Evolutionary conservation across 2,888 invertebrate genomes (phyloP).

Genomic region (Agonopterix heracliana): DNA sequence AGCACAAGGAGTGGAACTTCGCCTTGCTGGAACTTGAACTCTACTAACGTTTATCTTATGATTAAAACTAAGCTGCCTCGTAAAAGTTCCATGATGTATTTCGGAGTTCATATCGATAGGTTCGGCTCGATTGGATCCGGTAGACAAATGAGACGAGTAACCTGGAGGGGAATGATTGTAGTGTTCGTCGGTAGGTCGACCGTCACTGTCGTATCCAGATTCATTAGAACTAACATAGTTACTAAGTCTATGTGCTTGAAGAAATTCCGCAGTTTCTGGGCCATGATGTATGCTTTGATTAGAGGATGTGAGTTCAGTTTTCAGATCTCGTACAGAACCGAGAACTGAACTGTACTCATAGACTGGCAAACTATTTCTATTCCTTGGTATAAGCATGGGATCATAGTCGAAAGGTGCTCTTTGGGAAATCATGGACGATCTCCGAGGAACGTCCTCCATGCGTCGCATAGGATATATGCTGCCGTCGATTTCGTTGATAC

Average conservation of each 20-base stretch:
- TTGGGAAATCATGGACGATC: slow-evolving; percentile 68
- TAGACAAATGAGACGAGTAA: slow-evolving; percentile 64
- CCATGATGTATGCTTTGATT: slow-evolving; percentile 74
- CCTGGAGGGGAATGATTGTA: slow-evolving; percentile 73
- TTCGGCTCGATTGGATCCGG: slow-evolving; percentile 35
- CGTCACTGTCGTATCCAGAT: slow-evolving; percentile 89
- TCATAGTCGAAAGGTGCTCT: slow-evolving; percentile 62
- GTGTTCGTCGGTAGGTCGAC: slow-evolving; percentile 75
- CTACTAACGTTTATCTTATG: slow-evolving; percentile 61
- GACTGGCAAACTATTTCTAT: slow-evolving; percentile 69
- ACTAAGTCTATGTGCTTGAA: slow-evolving; percentile 78
- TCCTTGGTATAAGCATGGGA: slow-evolving; percentile 68
- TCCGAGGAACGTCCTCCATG: slow-evolving; percentile 49
- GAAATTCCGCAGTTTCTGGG: slow-evolving; percentile 71
- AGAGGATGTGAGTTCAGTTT: slow-evolving; percentile 59
- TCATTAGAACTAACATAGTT: slow-evolving; percentile 89
- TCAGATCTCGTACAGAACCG: slow-evolving; percentile 59
- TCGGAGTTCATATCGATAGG: slow-evolving; percentile 39
- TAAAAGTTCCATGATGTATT: slow-evolving; percentile 49
- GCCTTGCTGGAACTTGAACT: slow-evolving; percentile 56
- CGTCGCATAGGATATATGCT: slow-evolving; percentile 42
- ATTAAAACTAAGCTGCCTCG: slow-evolving; percentile 63
- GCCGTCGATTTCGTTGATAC: slow-evolving; percentile 57
- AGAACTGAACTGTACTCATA: slow-evolving; percentile 61
- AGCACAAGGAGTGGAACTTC: slow-evolving; percentile 69